Conservation (phyloP, 2,797 vertebrate species). For the Sciaenops ocellatus region DNA sequence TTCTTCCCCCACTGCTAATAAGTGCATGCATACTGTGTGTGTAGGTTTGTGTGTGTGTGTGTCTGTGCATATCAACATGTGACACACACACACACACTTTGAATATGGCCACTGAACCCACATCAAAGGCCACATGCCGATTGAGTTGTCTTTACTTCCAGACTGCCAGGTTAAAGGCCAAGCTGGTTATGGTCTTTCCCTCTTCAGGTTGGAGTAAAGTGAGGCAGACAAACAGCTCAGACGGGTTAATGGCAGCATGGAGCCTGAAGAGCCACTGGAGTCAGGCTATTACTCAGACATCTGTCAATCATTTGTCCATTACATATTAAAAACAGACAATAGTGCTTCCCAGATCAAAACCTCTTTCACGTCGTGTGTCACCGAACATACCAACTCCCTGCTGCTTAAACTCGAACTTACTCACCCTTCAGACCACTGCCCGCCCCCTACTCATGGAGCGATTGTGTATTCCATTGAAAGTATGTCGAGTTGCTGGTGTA, state of each 20-base stretch:
- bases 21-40: background rate
- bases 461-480: slow-evolving; percentile 27
- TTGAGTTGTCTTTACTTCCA: background rate
- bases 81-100: background rate
- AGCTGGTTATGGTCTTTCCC: background rate
- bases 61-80: background rate
- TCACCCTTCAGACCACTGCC: slow-evolving; percentile 1
- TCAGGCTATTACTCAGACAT: background rate
- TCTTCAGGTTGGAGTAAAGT: background rate
- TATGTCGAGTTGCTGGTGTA: slow-evolving; percentile 50
- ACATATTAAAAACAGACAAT: background rate
- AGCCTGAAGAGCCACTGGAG: slow-evolving; percentile 2
- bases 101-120: background rate
- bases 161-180: slow-evolving; percentile 19
- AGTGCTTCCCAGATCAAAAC: background rate
- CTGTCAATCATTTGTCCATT: background rate
- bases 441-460: background rate
- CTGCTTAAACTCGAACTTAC: slow-evolving; percentile 7
- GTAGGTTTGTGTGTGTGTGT: background rate
- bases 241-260: background rate
- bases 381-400: background rate
- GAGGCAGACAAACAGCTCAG: slow-evolving; percentile 7
- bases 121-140: slow-evolving; percentile 39
- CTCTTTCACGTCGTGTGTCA: background rate
- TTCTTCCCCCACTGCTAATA: too few relatives aligned